phyloP scores from a whole-genome alignment of 2,888 invertebrate genomes.

The Smittia aterrima region DNA sequence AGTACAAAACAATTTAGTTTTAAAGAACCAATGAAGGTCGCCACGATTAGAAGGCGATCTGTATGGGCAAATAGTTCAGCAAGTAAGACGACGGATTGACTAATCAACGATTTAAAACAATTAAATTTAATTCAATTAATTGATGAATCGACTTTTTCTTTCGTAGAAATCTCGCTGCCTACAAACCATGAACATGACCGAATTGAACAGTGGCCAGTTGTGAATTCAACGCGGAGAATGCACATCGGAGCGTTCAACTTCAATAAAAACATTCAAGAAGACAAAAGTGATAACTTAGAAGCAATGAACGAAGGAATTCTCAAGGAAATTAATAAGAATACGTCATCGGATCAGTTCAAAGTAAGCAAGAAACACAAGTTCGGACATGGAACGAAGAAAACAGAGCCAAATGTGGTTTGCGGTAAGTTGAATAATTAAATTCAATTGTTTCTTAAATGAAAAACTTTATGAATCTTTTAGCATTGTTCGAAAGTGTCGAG shows the following conservation, averaged over 20 bases:
- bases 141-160: conserved; percentile 7
- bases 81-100: conserved; percentile 43
- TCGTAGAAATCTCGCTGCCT: conserved; percentile 27
- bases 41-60: conserved; percentile 45
- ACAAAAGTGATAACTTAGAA: neutral
- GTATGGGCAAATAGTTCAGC: conserved; percentile 44
- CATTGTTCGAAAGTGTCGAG: conserved; percentile 91
- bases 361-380: conserved; percentile 28
- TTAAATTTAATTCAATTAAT: neutral
- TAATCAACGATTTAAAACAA: neutral
- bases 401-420: neutral
- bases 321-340: conserved; percentile 30
- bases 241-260: conserved; percentile 36
- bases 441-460: neutral
- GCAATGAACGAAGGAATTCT: conserved; percentile 3
- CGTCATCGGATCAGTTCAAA: conserved; percentile 22
- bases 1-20: neutral
- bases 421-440: neutral
- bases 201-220: neutral
- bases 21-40: conserved; percentile 42
- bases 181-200: conserved; percentile 21
- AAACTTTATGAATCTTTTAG: conserved; percentile 59
- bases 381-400: neutral
- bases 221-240: neutral
- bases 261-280: neutral